Evolutionary conservation across 1,140 invertebrate genomes (phyloP), one percentile per base, ranked within the genome.

Genomic region (Dreissena rostriformis): DNA sequence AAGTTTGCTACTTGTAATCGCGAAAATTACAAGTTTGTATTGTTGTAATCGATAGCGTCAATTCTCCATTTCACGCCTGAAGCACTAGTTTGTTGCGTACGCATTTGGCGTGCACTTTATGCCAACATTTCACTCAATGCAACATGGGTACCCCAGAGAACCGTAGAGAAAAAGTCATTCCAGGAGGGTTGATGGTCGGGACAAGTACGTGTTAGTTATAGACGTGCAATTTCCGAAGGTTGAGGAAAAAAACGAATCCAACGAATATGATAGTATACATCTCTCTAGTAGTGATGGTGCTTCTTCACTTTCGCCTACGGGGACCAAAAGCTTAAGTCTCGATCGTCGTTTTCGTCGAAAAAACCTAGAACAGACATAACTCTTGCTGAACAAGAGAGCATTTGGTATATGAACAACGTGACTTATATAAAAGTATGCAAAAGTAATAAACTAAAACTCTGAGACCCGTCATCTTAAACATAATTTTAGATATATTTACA

Each of bases 61-160:
- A 86, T 90, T 28, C 79, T 91, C n/a, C 91, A 92, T 78, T 91
- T 91, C 73, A 91, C 91, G 10, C 89, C 91, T 4, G 91, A 92
- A 81, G 88, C 90, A 0, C 74, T 91, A 26, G 90, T 91, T 55
- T 91, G 91, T 8, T 87, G 84, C 53, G 86, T 91, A 8, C 86
- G 91, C 0, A 91, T 92, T 12, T 57, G 88, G 17, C 77, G 88
- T 17, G 90, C 90, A 5, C 80, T 91, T 49, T 78, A 88, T n/a
- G 89, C 90, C 24, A 89, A 90, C 74, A 78, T 92, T 39, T 86
- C 83, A n/a, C 61, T 75, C 1, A 87, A 89, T 72, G 86, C 80
- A 1, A 86, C 89, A 79, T 92, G 91, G 90, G 73, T 90, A 15
- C 90, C 91, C 0, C 91, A 92, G 76, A 73, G 91, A 61, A 85